A percentile compares a stretch with the other conserved stretches of the same genome.
Conservation (phyloP, 2,888 invertebrate species). For the Hypolimnas misippus region DNA sequence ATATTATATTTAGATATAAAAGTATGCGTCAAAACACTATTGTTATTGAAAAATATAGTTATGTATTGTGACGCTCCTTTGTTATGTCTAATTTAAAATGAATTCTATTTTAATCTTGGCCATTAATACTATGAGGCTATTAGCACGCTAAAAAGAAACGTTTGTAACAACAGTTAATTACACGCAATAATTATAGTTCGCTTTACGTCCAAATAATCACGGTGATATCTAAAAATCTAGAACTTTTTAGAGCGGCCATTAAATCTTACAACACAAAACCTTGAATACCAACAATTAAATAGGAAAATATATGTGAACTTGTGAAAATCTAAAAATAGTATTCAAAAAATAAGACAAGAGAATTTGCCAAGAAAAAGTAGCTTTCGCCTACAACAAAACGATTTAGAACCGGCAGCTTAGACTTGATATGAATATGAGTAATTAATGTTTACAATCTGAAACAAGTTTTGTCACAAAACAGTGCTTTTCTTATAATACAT, state of each 20-base stretch:
- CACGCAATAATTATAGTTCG: background rate
- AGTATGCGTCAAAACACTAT: too few species aligned
- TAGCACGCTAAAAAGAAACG: background rate
- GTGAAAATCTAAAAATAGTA: slow-evolving; percentile 46
- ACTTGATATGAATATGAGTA: slow-evolving; percentile 27
- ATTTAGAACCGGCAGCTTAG: slow-evolving; percentile 21
- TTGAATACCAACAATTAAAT: slow-evolving; percentile 42
- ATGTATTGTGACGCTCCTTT: background rate
- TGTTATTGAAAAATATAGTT: too few species aligned
- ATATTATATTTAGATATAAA: too few species aligned
- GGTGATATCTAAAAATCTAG: background rate
- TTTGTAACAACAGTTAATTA: background rate
- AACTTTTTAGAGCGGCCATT: background rate
- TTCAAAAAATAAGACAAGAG: slow-evolving; percentile 44
- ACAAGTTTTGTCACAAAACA: too few species aligned
- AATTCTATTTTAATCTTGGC: slow-evolving; percentile 1
- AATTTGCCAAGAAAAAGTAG: slow-evolving; percentile 50
- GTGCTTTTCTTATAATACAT: too few species aligned
- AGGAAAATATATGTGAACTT: slow-evolving; percentile 44
- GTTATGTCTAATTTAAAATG: slow-evolving; percentile 2
- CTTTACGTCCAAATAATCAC: background rate
- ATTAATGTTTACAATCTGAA: slow-evolving; percentile 26
- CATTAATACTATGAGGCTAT: background rate
- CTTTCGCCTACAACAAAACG: slow-evolving; percentile 40
- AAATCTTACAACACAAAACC: slow-evolving; percentile 1